These are phyloP conservation scores for Anguilla anguilla DNA, from an alignment of 2,797 vertebrate species.

Conservation along the genomic window DNA sequence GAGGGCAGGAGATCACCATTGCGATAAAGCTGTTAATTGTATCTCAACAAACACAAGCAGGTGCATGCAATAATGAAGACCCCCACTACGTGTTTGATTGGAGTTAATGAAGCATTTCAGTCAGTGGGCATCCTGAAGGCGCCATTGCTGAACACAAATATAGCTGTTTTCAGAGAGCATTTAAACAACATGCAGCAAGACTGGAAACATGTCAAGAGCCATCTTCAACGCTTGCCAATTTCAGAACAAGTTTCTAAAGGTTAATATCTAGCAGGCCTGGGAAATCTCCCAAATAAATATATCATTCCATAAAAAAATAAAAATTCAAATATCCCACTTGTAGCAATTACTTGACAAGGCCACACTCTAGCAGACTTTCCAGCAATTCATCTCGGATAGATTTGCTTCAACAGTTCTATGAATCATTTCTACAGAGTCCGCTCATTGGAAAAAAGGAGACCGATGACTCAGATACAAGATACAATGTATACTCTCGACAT, in stretches of 20 bases:
- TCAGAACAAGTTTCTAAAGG: background rate
- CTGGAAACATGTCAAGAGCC: slow-evolving; percentile 2
- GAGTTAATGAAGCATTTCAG: background rate
- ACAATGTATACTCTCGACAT: background rate
- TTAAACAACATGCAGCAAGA: background rate
- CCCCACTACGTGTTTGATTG: background rate
- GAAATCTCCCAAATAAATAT: background rate
- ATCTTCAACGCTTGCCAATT: background rate
- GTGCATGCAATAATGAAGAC: background rate
- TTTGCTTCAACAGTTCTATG: background rate
- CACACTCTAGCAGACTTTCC: background rate
- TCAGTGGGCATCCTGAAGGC: background rate
- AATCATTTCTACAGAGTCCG: background rate
- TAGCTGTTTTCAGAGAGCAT: background rate
- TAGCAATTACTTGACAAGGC: background rate
- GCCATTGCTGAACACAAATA: background rate
- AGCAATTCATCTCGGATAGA: background rate
- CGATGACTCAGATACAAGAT: background rate
- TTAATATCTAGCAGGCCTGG: background rate
- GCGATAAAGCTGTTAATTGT: background rate
- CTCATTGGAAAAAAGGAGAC: background rate
- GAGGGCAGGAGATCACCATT: background rate
- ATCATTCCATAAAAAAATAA: background rate
- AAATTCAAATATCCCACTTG: background rate
- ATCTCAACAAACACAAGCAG: background rate